Evolutionary conservation across 2,888 invertebrate species (phyloP), one percentile per base, ranked within the genome.

Genomic region (Dioctria rufipes): DNA sequence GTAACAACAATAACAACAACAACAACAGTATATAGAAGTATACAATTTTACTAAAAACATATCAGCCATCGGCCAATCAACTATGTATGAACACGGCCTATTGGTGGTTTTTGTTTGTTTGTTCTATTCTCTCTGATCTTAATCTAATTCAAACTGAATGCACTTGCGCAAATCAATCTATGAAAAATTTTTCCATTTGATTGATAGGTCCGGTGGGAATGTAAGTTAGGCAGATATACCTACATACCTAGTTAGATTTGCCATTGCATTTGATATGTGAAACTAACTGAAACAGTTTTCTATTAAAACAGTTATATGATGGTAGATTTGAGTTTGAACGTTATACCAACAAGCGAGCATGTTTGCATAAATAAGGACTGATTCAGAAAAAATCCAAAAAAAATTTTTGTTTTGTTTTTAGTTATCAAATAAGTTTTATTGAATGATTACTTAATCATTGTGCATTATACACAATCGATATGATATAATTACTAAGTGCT

Each of bases 131-230:
- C 25, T 61, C 63, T 77, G 77, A 77, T 77, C 63, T 77, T 49
- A 77, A 77, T 77, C 77, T 63, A 46, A 63, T 58, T 77, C 77
- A 63, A 63, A 67, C 67, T 39, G 54, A 77, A 42, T 77, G 63
- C 77, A 77, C 63, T 77, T 77, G 77, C 77, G 77, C 77, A 77
- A 77, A 77, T 77, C 77, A 77, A 77, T 63, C 77, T 61, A 25
- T 61, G 46, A 77, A 77, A 77, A 77, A 63, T 77, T 77, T 25
- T 77, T 37, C 63, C 61, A 39, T 77, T 77, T 77, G 77, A 77
- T 77, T 77, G 77, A 77, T 77, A 49, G 77, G 63, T 77, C 77
- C 77, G 77, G 49, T 77, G 77, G 77, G 77, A 77, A 66, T 63
- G 63, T 40, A 42, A 9, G 42, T 63, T 8, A 63, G 63, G 63